Base-by-base conservation (phyloP, 2,113 vertebrate genomes). In the Rousettus leschenaultii region DNA sequence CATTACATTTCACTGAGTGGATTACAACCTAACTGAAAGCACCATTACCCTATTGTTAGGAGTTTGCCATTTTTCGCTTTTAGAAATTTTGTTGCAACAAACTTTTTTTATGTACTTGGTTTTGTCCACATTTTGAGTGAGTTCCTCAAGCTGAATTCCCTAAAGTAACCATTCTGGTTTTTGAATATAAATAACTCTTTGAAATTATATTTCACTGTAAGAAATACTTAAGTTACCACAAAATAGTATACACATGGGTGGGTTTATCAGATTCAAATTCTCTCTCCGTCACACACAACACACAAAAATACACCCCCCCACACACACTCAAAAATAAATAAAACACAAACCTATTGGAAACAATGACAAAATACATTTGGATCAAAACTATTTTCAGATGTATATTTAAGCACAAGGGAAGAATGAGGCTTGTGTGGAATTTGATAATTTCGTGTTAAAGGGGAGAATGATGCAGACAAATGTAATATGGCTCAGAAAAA, bases 141-240 rank as follows among this genome's bases (percentile, higher is more conserved):
- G 30, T 43, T 92, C 30, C 77, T 77, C 51, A 48, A 57, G 66
- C 77, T 73, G 71, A 71, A 73, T 55, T 84, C 63, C 28, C 87
- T 53, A 74, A 83, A 30, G 43, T 78, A 71, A 68, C 30, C 33
- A 55, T 71, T 80, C 77, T 53, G 13, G 1, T 2, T 15, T 70
- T 59, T 79, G 0, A 79, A 90, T 86, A 79, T 28, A 70, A 40
- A 94, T 28, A 94, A 84, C 21, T 79, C n/a, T 83, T 57, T 90
- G 16, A 90, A 97, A 95, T 88, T 90, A 55, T 71, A 51, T 65
- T 82, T 96, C 21, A 84, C 45, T 59, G 8, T 78, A 93, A 85
- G 51, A 95, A 95, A 85, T 63, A 74, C 28, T 88, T 59, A 88
- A 19, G 2, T 83, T 7, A 85, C 33, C 57, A 68, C 11, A 90